Conservation (phyloP, 2,888 invertebrate species). For the Cyclophora punctaria region DNA sequence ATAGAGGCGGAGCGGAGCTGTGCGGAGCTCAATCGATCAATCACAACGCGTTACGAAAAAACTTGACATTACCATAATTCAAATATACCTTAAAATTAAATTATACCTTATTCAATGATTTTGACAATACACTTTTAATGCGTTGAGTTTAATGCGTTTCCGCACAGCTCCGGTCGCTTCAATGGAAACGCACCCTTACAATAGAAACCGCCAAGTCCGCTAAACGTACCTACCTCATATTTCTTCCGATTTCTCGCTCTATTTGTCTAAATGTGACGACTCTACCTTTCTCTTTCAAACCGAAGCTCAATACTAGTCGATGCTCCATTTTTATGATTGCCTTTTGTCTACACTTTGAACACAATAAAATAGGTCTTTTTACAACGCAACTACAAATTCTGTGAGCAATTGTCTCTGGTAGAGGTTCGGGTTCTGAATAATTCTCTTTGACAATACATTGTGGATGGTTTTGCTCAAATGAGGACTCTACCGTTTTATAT, state of each 20-base stretch:
- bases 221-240: neutral
- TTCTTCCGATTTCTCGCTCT: neutral
- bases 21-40: no score
- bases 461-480: neutral
- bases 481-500: no score
- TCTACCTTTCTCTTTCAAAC: conserved; percentile 11
- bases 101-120: no score
- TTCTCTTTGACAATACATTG: conserved; percentile 4
- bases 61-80: no score
- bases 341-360: conserved; percentile 12
- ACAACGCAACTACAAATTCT: neutral
- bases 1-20: no score
- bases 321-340: conserved; percentile 13
- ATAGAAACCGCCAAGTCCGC: no score
- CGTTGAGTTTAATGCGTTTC: no score
- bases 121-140: no score
- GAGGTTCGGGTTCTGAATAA: conserved; percentile 7
- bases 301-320: neutral
- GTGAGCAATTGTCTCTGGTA: neutral
- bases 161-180: no score
- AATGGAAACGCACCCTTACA: no score
- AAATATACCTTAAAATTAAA: no score
- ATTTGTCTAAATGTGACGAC: neutral
- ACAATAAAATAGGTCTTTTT: conserved; percentile 4
- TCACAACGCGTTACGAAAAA: no score